A percentile compares a stretch with the other conserved stretches of the same genome.
phyloP scores from a whole-genome alignment of 2,888 invertebrate genomes.

The Tachina grossa region DNA sequence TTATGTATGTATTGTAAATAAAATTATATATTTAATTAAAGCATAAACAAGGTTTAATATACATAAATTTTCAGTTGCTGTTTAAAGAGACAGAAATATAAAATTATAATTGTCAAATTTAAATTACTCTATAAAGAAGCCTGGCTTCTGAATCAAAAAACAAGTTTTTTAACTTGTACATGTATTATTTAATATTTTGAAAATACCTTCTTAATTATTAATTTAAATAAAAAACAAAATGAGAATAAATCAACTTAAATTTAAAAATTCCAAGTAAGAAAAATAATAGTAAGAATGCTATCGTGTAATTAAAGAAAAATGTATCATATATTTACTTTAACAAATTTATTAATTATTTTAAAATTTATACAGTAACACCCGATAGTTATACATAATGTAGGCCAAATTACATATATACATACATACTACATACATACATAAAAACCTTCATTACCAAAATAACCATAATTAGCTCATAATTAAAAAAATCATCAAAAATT shows the following conservation, averaged over 20 bases:
- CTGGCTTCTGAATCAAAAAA: constrained; percentile 34
- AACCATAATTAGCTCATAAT: constrained; percentile 42
- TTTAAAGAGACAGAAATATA: constrained; percentile 1
- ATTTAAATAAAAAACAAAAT: constrained; percentile 17
- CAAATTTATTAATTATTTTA: constrained; percentile 32
- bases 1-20: constrained; percentile 39
- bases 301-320: constrained; percentile 26
- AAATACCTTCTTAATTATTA: constrained; percentile 37
- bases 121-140: constrained; percentile 32
- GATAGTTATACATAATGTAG: constrained; percentile 57
- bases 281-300: neutral
- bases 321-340: constrained; percentile 42
- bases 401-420: constrained; percentile 47
- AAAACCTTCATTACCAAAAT: constrained; percentile 44
- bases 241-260: neutral
- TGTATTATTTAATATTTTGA: constrained; percentile 39
- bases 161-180: neutral
- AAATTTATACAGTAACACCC: constrained; percentile 21
- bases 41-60: constrained; percentile 25
- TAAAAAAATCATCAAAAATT: constrained; percentile 36
- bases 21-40: constrained; percentile 1
- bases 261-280: constrained; percentile 1
- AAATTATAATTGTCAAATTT: constrained; percentile 19
- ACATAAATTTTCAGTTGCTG: constrained; percentile 14
- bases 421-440: neutral